Percentiles rank a stretch among this genome's conserved stretches.
phyloP scores from a whole-genome alignment of 92 coral and sea anemone genomes.

The Micromussa lordhowensis region DNA sequence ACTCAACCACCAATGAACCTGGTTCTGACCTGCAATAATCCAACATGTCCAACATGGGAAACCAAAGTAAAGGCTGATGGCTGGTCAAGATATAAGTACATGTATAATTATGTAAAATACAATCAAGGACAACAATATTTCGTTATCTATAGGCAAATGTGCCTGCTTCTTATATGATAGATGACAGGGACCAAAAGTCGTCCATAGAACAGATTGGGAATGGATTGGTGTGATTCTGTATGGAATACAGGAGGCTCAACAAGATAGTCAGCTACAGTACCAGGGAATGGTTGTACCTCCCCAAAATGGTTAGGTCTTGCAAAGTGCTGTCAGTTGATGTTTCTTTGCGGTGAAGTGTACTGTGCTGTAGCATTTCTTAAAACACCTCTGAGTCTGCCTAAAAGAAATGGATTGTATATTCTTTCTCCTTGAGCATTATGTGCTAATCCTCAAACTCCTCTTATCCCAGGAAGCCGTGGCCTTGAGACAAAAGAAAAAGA shows the following conservation, averaged over 20 bases:
- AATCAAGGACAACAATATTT: background rate
- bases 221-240: background rate
- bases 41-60: background rate
- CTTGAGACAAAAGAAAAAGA: slow-evolving; percentile 83
- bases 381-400: background rate
- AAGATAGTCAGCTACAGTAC: background rate
- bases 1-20: background rate
- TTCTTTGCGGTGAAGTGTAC: background rate
- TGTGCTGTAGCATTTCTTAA: background rate
- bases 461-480: slow-evolving; percentile 79
- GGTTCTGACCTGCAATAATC: background rate
- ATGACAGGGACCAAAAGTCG: background rate
- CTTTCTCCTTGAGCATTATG: background rate
- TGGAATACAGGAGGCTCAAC: background rate
- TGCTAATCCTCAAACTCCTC: background rate
- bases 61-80: background rate
- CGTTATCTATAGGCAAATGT: background rate
- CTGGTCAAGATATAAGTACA: background rate
- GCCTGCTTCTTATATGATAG: background rate
- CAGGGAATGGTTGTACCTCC: background rate
- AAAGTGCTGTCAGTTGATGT: background rate
- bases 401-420: background rate
- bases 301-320: background rate
- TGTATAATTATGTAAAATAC: background rate
- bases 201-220: background rate